phyloP scores from a whole-genome alignment of 2,888 invertebrate species.

The Hofmannophila pseudospretella region DNA sequence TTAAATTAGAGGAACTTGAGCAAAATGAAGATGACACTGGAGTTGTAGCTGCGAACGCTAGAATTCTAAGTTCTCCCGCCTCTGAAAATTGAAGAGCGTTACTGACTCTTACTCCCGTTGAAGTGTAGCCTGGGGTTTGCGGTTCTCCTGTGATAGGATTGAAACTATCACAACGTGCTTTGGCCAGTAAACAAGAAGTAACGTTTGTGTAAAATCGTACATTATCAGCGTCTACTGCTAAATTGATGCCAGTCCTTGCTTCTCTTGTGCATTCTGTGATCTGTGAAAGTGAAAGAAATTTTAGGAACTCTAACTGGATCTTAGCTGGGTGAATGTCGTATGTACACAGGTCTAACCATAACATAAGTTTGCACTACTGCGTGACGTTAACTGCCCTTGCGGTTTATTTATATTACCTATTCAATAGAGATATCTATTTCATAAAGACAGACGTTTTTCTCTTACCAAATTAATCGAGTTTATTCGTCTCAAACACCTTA shows the following conservation, averaged over 20 bases:
- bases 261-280: slow-evolving; percentile 74
- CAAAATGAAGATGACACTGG: slow-evolving; percentile 75
- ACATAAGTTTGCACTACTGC: no score
- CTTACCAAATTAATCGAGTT: slow-evolving; percentile 77
- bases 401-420: no score
- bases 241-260: slow-evolving; percentile 68
- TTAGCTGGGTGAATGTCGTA: no score
- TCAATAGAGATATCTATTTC: no score
- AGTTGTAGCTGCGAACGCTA: slow-evolving; percentile 72
- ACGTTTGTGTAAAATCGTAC: slow-evolving; percentile 79
- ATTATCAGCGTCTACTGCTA: slow-evolving; percentile 68
- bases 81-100: slow-evolving; percentile 78
- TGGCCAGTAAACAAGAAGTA: slow-evolving; percentile 81
- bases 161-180: slow-evolving; percentile 77
- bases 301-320: no score
- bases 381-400: no score
- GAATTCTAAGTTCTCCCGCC: slow-evolving; percentile 72
- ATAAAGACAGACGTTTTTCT: no score
- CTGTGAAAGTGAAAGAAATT: no score
- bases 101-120: slow-evolving; percentile 52
- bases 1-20: slow-evolving; percentile 64
- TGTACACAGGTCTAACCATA: no score
- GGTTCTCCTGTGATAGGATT: slow-evolving; percentile 82
- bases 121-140: slow-evolving; percentile 70
- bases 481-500: slow-evolving; percentile 74